Base-by-base conservation (phyloP, 2,113 vertebrate genomes). In the Anarhynchus alexandrinus region DNA sequence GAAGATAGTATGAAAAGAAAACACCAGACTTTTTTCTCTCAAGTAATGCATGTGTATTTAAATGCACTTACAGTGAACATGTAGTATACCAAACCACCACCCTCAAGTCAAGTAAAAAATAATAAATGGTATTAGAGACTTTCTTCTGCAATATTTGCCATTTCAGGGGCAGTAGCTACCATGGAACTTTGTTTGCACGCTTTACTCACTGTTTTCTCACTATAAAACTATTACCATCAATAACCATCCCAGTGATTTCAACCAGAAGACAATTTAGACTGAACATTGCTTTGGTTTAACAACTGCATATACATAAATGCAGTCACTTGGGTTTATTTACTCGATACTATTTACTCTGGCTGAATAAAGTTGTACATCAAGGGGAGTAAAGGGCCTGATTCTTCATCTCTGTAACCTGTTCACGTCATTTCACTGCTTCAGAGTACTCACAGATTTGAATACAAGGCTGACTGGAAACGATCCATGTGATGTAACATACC, bases 401-500 rank as follows among this genome's bases (percentile, higher is more conserved):
- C 49, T 69, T 90, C 58, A 43, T 30, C 58, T 72, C 22, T 78
- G 4, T 51, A 59, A 49, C 17, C 45, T 40, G 16, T 57, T 42
- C 62, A 36, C 43, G 57, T n/a, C 36, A 34, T 40, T 70, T 38
- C 67, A 52, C 30, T 62, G 55, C 67, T 89, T 65, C 29, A 81
- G 2, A 62, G 20, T 6, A 45, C 21, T 49, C 30, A 14, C 9
- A 81, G 49, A 36, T 83, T 71, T 77, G 59, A 29, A 1, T 11
- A 38, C 40, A 40, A 43, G 32, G 51, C 59, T 88, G 81, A 23
- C 40, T n/a, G 69, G 61, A 62, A 86, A 59, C 0, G 0, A 47
- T 42, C n/a, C 49, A 2, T 4, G 3, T 30, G 38, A 9, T 7
- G 1, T 10, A 67, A 29, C 1, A 0, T 2, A 18, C 7, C 5